Base-by-base conservation (phyloP, 2,797 vertebrate species). In the Anguilla anguilla region DNA sequence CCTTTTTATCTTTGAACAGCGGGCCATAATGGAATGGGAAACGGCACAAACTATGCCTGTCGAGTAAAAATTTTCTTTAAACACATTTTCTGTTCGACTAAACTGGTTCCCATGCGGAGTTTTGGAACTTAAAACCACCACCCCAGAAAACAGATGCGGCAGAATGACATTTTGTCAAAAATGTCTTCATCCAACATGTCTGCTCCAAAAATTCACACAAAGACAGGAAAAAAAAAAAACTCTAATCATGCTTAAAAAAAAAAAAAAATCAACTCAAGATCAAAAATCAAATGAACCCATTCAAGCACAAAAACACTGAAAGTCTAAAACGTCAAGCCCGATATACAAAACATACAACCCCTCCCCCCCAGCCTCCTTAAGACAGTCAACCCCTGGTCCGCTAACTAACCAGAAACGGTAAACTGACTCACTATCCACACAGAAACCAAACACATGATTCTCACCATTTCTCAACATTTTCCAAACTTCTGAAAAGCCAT, bases 1-100 rank as follows among this genome's bases (percentile, higher is more conserved):
- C 57, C 57, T 59, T 19, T 19, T 59, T 59, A 59, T 59, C 57
- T 87, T n/a, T n/a, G 25, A 6, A 67, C 61, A 22, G 19, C 25
- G 6, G 6, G 6, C 39, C 90, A 86, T 84, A 88, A 90, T 35
- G 69, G 89, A 85, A 90, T 79, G 81, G 87, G 88, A 77, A 86
- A 87, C 39, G 86, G 72, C 90, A 85, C 51, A 87, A 46, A 46
- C 43, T 46, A 46, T 46, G 43, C 43, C 4, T 46, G 43, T 46
- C 43, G 43, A 46, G 43, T 46, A 46, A 46, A 46, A 46, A 46
- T 46, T 46, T 46, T 89, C 57, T 89, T 87, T 22, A 86, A 85
- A 79, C 39, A 83, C 85, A 53, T 19, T 85, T 46, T 59, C 64
- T 86, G 5, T 22, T 53, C 53, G 59, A 83, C 13, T 57, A 86